Evolutionary conservation across 2,113 vertebrate species (phyloP).

Genomic region (Vimba vimba): DNA sequence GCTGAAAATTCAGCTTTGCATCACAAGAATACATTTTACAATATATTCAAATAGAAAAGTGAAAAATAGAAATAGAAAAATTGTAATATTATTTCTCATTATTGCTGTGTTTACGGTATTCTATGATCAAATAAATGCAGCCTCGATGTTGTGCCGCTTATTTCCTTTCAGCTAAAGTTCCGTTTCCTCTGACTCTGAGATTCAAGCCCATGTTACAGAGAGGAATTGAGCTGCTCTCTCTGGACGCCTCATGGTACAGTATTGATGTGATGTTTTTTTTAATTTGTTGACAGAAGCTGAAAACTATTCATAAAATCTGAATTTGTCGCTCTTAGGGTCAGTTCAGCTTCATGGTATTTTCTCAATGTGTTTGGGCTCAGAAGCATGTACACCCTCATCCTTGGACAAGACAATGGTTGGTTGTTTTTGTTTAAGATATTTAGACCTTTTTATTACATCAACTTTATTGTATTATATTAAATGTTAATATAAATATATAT

Average conservation of each 20-base stretch:
- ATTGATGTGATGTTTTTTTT: not conserved
- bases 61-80: too few relatives aligned
- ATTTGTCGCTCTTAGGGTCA: conserved; percentile 74
- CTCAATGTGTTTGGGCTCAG: conserved; percentile 81
- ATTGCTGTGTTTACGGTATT: too few relatives aligned
- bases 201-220: conserved; percentile 87
- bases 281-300: not conserved
- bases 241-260: conserved; percentile 82
- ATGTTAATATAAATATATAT: too few relatives aligned
- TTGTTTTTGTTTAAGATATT: not conserved
- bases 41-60: too few relatives aligned
- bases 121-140: too few relatives aligned
- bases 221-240: conserved; percentile 81
- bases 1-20: too few relatives aligned
- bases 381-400: conserved; percentile 81
- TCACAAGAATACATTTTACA: too few relatives aligned
- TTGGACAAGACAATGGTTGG: conserved; percentile 84
- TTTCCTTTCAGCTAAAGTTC: conserved; percentile 76
- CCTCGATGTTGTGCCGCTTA: not conserved
- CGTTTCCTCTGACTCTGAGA: conserved; percentile 80
- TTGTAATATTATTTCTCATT: too few relatives aligned
- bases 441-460: not conserved
- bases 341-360: conserved; percentile 84
- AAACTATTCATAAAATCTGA: not conserved
- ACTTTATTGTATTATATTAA: not conserved